A percentile compares a stretch with the other conserved stretches of the same genome.
These are phyloP conservation scores for Meganola albula DNA, from an alignment of 2,888 invertebrate genomes.

Conservation along the genomic window DNA sequence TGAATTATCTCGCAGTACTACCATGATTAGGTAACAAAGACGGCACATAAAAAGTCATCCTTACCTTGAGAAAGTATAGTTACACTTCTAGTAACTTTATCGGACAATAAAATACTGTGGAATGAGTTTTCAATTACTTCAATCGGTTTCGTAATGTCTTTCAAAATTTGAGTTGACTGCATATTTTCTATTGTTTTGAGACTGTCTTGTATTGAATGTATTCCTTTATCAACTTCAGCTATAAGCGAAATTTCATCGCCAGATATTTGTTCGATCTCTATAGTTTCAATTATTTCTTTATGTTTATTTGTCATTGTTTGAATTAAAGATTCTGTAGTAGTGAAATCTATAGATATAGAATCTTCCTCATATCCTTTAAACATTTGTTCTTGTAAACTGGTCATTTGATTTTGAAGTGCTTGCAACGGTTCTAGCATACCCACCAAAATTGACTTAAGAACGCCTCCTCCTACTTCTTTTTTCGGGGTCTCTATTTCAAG, in stretches of 20 bases:
- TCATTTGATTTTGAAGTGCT: conserved; percentile 48
- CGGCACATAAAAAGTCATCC: too few species aligned
- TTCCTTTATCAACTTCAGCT: conserved; percentile 51
- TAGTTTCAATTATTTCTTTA: conserved; percentile 49
- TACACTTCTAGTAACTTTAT: conserved; percentile 21
- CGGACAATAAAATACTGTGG: conserved; percentile 34
- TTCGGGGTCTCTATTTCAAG: conserved; percentile 21
- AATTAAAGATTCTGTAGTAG: conserved; percentile 52
- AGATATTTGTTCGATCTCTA: conserved; percentile 38
- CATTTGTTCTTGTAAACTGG: conserved; percentile 50
- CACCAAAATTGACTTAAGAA: conserved; percentile 39
- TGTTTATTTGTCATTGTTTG: conserved; percentile 54
- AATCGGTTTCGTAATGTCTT: conserved; percentile 43
- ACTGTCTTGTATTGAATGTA: conserved; percentile 50
- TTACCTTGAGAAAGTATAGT: conserved; percentile 42
- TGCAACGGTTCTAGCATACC: conserved; percentile 55
- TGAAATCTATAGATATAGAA: conserved; percentile 44
- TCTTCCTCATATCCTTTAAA: conserved; percentile 44
- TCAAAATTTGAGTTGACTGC: conserved; percentile 31
- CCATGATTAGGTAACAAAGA: too few species aligned
- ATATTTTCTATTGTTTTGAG: conserved; percentile 47
- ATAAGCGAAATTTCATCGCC: conserved; percentile 45
- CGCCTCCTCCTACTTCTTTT: conserved; percentile 31
- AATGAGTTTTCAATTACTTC: conserved; percentile 48
- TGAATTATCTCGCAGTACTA: too few species aligned